Percentiles rank a stretch among this genome's conserved stretches.
Evolutionary conservation across 2,113 vertebrate genomes (phyloP).

Genomic region (Thryonomys swinderianus): DNA sequence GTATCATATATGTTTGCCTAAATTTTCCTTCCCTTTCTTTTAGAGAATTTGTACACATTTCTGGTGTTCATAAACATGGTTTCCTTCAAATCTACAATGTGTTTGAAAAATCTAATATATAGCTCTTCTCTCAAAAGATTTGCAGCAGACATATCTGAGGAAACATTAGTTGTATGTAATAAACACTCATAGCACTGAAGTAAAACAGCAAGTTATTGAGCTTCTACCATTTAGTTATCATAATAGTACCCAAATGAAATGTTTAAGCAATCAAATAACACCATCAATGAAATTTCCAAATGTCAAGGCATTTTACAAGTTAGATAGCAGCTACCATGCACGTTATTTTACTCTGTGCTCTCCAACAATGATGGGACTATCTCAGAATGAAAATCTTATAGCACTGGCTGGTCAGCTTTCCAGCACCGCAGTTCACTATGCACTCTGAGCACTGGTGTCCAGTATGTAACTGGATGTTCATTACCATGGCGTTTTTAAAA

Average conservation of each 20-base stretch:
- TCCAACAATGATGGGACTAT: conserved; percentile 42
- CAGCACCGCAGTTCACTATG: conserved; percentile 12
- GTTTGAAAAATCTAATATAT: not conserved
- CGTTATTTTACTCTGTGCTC: conserved; percentile 48
- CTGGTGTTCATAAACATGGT: not conserved
- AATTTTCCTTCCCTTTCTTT: conserved; percentile 7
- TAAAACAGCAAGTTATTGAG: not conserved
- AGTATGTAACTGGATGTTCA: conserved; percentile 47
- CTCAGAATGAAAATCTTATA: conserved; percentile 65
- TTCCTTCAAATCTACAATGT: not conserved
- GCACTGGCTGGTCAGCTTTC: conserved; percentile 39
- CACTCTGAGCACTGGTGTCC: conserved; percentile 35
- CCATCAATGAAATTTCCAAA: conserved; percentile 79
- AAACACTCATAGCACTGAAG: not conserved
- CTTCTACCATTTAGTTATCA: not conserved
- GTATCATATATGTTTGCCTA: not conserved
- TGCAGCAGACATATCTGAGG: not conserved
- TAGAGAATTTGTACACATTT: not conserved
- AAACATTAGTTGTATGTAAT: not conserved
- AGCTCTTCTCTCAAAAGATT: not conserved
- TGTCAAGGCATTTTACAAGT: conserved; percentile 79
- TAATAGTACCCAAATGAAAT: conserved; percentile 11
- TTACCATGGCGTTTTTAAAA: not conserved
- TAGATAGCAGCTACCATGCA: conserved; percentile 46
- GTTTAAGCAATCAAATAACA: conserved; percentile 55